Percentiles rank a stretch among this genome's conserved stretches.
These are phyloP conservation scores for Drosophila picticornis DNA, from an alignment of 2,888 invertebrate genomes.

Conservation along the genomic window DNA sequence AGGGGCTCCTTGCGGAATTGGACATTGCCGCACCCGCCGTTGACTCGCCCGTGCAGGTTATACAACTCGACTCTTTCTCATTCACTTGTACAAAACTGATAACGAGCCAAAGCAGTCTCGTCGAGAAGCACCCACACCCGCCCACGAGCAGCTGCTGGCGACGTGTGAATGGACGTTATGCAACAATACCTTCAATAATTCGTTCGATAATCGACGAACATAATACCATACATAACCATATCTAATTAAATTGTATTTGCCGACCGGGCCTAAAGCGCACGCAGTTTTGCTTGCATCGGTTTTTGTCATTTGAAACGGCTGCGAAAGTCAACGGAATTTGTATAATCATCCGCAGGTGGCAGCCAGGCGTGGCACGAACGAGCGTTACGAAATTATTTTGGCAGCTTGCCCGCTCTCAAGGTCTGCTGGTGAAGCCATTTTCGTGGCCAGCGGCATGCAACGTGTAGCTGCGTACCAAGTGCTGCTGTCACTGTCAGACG, in stretches of 20 bases:
- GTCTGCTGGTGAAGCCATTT: slow-evolving; percentile 41
- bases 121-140: background rate
- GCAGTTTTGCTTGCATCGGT: slow-evolving; percentile 2
- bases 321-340: slow-evolving; percentile 14
- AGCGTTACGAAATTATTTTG: slow-evolving; percentile 70
- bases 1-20: slow-evolving; percentile 23
- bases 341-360: slow-evolving; percentile 30
- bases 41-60: slow-evolving; percentile 17
- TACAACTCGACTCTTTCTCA: slow-evolving; percentile 45
- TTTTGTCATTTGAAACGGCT: slow-evolving; percentile 50
- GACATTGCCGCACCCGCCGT: background rate
- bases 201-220: background rate
- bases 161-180: slow-evolving; percentile 35
- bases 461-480: slow-evolving; percentile 9
- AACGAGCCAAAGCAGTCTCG: slow-evolving; percentile 17
- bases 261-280: background rate
- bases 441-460: slow-evolving; percentile 30
- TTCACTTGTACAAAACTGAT: slow-evolving; percentile 13
- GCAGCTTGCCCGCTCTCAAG: slow-evolving; percentile 63
- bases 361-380: slow-evolving; percentile 18
- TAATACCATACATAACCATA: slow-evolving; percentile 17
- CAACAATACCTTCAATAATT: slow-evolving; percentile 4
- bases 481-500: slow-evolving; percentile 4
- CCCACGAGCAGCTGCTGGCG: slow-evolving; percentile 27
- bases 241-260: slow-evolving; percentile 31